Base-by-base conservation (phyloP, 1,140 invertebrate genomes). In the Xylocopa sonorina region DNA sequence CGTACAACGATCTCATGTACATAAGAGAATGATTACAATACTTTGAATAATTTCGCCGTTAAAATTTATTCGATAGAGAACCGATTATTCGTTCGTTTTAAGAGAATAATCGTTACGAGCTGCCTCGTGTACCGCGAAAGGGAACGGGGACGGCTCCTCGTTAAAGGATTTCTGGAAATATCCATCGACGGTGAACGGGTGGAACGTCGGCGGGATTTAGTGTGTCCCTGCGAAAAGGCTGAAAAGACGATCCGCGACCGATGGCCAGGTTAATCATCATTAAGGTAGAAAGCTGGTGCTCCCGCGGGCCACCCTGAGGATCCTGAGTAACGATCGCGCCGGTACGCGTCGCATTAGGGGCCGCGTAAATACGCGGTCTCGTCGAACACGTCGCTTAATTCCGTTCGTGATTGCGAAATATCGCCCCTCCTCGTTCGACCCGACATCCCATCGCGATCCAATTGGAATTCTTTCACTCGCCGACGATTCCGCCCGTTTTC, bases 251-350 rank as follows among this genome's bases (percentile, higher is more conserved):
- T 53, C 67, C 69, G 64, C 83, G 74, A 73, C 75, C 83, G 84
- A 82, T 82, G 83, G 80, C 27, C 72, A 82, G 81, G 85, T 87
- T 83, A 86, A 87, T 86, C 85, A 86, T 86, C 85, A 81, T 87
- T 87, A 87, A 83, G 81, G 66, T 48, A 76, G 81, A 86, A 83
- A 83, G 60, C 80, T 57, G 83, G 57, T 53, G 67, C 72, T 53
- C 21, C 60, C 51, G 32, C 21, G 43, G 71, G 71, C 80, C 81
- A 86, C 69, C 72, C 80, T 32, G 68, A 53, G 73, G 77, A 86
- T 86, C 81, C 85, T 86, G 84, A 86, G 81, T 86, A 86, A 86
- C 84, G 85, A 86, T 81, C 46, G 68, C 67, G 38, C 62, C 67
- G 53, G 75, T 64, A 74, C 71, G 75, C 75, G 79, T 79, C 80